A percentile compares a stretch with the other conserved stretches of the same genome.
Conservation (phyloP, 1,140 invertebrate species). For the Bombus fervidus region DNA sequence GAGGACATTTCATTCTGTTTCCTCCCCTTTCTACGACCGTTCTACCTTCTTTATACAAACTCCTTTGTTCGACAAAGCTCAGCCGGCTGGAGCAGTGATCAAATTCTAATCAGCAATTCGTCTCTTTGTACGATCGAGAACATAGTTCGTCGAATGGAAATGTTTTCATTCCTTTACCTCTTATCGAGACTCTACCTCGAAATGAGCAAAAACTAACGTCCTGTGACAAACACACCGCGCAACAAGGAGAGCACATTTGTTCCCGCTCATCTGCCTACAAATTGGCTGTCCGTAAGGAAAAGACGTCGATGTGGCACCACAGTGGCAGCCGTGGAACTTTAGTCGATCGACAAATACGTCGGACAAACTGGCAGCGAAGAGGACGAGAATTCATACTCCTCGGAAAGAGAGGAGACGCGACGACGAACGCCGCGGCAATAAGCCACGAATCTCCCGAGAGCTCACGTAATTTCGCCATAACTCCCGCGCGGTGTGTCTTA, state of each 20-base stretch:
- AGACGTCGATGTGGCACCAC: background rate
- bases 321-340: background rate
- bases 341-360: slow-evolving; percentile 7
- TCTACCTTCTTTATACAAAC: too few relatives aligned
- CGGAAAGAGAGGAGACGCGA: background rate
- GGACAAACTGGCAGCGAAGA: background rate
- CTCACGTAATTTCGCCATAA: slow-evolving; percentile 27
- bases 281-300: slow-evolving; percentile 9
- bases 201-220: background rate
- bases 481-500: slow-evolving; percentile 19
- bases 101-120: too few relatives aligned
- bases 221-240: background rate
- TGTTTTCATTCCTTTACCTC: background rate
- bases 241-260: background rate
- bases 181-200: background rate
- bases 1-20: too few relatives aligned
- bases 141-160: too few relatives aligned
- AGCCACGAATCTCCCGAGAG: slow-evolving; percentile 15
- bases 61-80: too few relatives aligned
- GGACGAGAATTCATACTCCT: slow-evolving; percentile 7
- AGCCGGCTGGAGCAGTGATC: too few relatives aligned
- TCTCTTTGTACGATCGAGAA: too few relatives aligned
- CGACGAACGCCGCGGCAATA: slow-evolving; percentile 21
- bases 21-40: too few relatives aligned
- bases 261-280: background rate